These are phyloP conservation scores for Eulemur macaco DNA, from an alignment of 2,113 vertebrate species.

Conservation along the genomic window DNA sequence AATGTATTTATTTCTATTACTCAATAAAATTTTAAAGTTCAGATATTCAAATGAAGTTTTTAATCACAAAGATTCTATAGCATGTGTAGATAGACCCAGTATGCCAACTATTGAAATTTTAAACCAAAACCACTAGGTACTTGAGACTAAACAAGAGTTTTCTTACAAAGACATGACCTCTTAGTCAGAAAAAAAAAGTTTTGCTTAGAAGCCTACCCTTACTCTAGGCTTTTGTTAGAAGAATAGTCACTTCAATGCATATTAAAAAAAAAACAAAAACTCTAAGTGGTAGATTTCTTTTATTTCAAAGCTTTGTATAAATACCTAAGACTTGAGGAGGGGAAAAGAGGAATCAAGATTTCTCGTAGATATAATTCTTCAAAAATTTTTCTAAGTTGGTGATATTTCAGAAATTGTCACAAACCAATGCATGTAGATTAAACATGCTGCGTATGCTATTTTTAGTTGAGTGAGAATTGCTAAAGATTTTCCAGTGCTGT, in stretches of 20 bases:
- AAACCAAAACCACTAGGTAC: background rate
- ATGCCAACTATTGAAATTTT: background rate
- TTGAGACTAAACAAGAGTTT: background rate
- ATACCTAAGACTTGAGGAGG: constrained; percentile 58
- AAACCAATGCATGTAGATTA: constrained; percentile 48
- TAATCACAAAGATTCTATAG: background rate
- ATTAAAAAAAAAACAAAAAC: constrained; percentile 36
- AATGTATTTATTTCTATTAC: background rate
- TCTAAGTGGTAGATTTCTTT: constrained; percentile 56
- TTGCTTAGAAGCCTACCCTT: constrained; percentile 29
- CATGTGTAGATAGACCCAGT: background rate
- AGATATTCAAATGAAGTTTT: constrained; percentile 26
- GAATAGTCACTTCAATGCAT: constrained; percentile 41
- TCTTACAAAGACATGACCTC: background rate
- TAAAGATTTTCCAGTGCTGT: constrained; percentile 27
- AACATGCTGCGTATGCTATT: constrained; percentile 10
- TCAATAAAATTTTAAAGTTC: background rate
- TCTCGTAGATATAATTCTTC: constrained; percentile 41
- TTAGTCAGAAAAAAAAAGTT: background rate
- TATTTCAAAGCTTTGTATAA: constrained; percentile 72
- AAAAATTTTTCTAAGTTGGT: constrained; percentile 28
- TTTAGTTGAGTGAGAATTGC: constrained; percentile 56
- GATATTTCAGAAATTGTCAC: constrained; percentile 57
- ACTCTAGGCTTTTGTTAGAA: constrained; percentile 59
- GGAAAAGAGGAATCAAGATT: constrained; percentile 19